Base-by-base conservation (phyloP, 2,113 vertebrate species). In the Aix galericulata region DNA sequence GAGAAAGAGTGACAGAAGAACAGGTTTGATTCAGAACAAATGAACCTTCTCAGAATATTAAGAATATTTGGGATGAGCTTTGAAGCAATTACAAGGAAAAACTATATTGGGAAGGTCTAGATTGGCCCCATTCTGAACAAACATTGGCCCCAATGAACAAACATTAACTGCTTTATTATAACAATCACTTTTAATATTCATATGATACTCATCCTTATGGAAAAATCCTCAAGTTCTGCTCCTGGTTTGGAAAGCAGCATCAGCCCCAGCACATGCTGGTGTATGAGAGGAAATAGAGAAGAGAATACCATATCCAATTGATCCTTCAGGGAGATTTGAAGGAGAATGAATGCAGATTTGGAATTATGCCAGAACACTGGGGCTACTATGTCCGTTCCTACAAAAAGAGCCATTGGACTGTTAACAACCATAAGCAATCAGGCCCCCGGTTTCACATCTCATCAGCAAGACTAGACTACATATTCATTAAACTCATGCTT, bases 271-370 rank as follows among this genome's bases (percentile, higher is more conserved):
- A 66, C 16, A 27, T 20, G 40, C 1, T 36, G 16, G 26, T 77
- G 81, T 66, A 53, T 21, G 63, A 90, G 48, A 58, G 42, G 69
- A 92, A 42, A 72, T 59, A 64, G 63, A 53, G 68, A 93, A 82
- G 50, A 83, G 67, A 97, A 84, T 76, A 93, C 85, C 84, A 78
- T 71, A 52, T 83, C 59, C 32, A 94, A 88, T 78, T 93, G 90
- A 96, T 94, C 62, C 62, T 68, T 58, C 82, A 91, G 82, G 82
- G 88, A 87, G 62, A 93, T 92, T 87, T 74, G 34, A 94, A 84
- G 66, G 48, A 93, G 71, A 93, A 96, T 90, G 88, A 93, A 86
- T 3, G 21, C 20, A 20, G 64, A 80, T 74, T 91, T 96, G 95
- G 94, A 94, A 80, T 46, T 9, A 34, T 9, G 79, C 95, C 92